phyloP scores from a whole-genome alignment of 2,113 vertebrate genomes.

The Gallinago paraguaiae region DNA sequence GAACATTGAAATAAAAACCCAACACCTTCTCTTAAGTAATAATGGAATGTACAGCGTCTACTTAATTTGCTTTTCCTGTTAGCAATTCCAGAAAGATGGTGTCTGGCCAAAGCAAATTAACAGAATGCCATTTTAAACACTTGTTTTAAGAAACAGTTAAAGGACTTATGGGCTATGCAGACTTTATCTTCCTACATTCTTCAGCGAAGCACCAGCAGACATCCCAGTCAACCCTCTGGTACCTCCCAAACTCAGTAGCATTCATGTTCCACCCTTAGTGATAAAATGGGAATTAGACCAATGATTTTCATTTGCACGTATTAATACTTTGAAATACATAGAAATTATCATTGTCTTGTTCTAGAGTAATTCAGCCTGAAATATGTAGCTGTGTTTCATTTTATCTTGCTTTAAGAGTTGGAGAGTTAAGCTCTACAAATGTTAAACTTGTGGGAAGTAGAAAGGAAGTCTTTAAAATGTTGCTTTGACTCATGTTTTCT shows the following conservation, averaged over 20 bases:
- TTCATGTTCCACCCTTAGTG: background rate
- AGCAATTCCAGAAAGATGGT: background rate
- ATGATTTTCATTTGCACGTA: background rate
- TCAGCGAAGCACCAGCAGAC: background rate
- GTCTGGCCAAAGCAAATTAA: background rate
- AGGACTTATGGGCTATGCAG: background rate
- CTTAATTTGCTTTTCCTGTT: background rate
- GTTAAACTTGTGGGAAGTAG: background rate
- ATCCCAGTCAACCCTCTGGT: background rate
- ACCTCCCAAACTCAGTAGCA: background rate
- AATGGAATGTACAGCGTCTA: background rate
- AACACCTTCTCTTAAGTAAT: background rate
- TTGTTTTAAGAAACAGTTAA: background rate
- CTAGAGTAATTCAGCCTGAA: background rate
- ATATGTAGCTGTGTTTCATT: background rate
- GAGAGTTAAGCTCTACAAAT: background rate
- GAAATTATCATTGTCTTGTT: background rate
- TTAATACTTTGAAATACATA: background rate
- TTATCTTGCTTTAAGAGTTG: background rate
- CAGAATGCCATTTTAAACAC: background rate
- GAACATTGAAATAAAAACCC: background rate
- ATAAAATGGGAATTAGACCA: background rate
- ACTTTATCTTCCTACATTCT: background rate
- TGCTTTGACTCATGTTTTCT: background rate
- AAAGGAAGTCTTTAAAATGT: background rate